These are phyloP conservation scores for Myripristis jacobus DNA, from an alignment of 2,797 vertebrate species.

Conservation along the genomic window DNA sequence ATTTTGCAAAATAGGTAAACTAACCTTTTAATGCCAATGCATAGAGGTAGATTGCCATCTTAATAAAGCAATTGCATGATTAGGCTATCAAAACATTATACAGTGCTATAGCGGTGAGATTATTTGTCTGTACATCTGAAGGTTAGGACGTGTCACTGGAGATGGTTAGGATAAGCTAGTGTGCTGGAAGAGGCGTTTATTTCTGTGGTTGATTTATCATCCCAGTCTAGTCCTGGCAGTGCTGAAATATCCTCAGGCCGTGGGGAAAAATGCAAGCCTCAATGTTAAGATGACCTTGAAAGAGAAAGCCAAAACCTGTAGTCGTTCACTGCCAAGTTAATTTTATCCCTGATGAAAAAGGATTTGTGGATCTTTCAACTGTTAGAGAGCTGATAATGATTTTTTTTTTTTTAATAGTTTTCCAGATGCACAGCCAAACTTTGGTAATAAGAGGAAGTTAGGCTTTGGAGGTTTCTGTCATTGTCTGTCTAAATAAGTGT, in stretches of 20 bases:
- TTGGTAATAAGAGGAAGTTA: constrained; percentile 48
- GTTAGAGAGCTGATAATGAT: constrained; percentile 38
- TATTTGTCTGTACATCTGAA: neutral
- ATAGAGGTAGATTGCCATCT: neutral
- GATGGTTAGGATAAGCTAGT: neutral
- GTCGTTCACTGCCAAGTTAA: constrained; percentile 54
- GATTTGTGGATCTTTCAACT: constrained; percentile 58
- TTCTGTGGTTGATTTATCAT: constrained; percentile 6
- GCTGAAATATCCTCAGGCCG: constrained; percentile 10
- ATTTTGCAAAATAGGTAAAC: too few species aligned
- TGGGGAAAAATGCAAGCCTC: constrained; percentile 17
- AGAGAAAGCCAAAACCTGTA: constrained; percentile 54
- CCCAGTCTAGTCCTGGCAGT: neutral
- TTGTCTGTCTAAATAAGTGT: neutral
- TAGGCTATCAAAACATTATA: constrained; percentile 28
- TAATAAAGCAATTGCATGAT: neutral
- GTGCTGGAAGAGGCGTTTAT: neutral
- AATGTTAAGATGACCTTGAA: constrained; percentile 64
- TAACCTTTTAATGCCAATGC: neutral
- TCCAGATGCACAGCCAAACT: constrained; percentile 23
- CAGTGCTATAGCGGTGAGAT: neutral
- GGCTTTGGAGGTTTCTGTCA: constrained; percentile 8
- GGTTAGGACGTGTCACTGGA: neutral
- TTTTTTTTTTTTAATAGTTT: constrained; percentile 47
- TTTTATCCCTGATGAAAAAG: constrained; percentile 72